Evolutionary conservation across 2,113 vertebrate species (phyloP).

Genomic region (Cichladusa arquata): DNA sequence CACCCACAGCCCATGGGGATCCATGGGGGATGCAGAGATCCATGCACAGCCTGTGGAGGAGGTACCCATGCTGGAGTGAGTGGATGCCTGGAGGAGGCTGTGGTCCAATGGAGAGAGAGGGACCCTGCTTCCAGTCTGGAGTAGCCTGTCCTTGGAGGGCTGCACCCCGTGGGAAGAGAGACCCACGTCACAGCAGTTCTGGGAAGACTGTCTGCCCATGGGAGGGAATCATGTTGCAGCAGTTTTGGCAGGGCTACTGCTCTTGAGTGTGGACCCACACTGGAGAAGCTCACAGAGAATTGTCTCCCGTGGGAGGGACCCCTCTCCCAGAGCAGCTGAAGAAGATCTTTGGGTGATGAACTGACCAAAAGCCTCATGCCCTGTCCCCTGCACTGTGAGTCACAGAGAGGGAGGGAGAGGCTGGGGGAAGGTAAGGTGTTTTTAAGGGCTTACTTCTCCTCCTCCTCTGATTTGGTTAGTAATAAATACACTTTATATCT

Average conservation of each 20-base stretch:
- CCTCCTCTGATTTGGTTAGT: neutral
- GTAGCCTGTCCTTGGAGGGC: neutral
- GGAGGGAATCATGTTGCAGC: rapidly evolving
- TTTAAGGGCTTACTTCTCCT: neutral
- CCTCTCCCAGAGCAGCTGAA: neutral
- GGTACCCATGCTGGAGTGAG: rapidly evolving
- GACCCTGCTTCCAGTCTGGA: neutral
- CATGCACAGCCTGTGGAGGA: rapidly evolving
- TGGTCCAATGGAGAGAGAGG: neutral
- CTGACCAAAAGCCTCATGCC: neutral
- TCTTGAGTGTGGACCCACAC: neutral
- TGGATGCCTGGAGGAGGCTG: neutral
- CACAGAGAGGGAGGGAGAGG: neutral
- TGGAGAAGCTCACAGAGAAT: neutral
- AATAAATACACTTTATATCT: neutral
- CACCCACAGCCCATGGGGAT: too few species aligned
- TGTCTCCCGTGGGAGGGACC: too few species aligned
- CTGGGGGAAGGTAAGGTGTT: neutral
- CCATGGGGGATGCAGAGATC: neutral
- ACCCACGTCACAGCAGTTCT: neutral
- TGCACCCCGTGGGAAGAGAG: too few species aligned
- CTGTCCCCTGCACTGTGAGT: neutral
- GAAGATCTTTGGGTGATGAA: neutral
- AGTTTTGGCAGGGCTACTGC: neutral
- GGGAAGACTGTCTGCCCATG: neutral